phyloP scores from a whole-genome alignment of 2,888 invertebrate genomes.

The Dynastes tityus region DNA sequence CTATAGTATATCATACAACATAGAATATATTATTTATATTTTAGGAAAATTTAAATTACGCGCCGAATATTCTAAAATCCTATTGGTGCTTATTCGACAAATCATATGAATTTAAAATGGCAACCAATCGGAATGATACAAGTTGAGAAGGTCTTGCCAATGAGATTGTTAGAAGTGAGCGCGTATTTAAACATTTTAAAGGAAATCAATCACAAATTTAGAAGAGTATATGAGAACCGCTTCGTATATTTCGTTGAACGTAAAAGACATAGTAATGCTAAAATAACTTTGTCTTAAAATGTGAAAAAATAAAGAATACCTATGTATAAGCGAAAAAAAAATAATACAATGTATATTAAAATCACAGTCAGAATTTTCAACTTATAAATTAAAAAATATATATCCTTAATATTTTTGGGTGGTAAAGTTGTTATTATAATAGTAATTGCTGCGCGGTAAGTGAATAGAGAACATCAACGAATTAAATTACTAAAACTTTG shows the following conservation, averaged over 20 bases:
- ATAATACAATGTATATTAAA: slow-evolving; percentile 54
- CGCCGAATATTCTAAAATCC: neutral
- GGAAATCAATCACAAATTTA: neutral
- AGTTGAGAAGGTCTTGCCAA: neutral
- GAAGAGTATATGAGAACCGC: neutral
- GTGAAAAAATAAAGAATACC: slow-evolving; percentile 42
- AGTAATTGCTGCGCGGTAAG: slow-evolving; percentile 4
- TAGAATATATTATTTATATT: neutral
- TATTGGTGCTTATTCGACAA: neutral
- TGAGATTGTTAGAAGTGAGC: neutral
- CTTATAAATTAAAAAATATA: slow-evolving; percentile 45
- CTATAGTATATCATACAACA: neutral
- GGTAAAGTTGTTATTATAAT: slow-evolving; percentile 4
- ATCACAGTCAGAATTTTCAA: slow-evolving; percentile 64
- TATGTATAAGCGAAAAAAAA: slow-evolving; percentile 54
- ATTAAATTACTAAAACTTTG: slow-evolving; percentile 21
- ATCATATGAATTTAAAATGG: neutral
- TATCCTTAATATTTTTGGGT: slow-evolving; percentile 31
- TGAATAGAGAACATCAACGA: slow-evolving; percentile 18
- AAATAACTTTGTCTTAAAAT: neutral
- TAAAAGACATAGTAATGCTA: slow-evolving; percentile 6
- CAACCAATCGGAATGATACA: neutral
- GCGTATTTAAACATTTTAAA: slow-evolving; percentile 4
- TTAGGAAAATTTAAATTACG: slow-evolving; percentile 10
- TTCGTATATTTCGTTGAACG: neutral